Evolutionary conservation across 2,797 vertebrate genomes (phyloP).

Genomic region (Prunella strophiata): DNA sequence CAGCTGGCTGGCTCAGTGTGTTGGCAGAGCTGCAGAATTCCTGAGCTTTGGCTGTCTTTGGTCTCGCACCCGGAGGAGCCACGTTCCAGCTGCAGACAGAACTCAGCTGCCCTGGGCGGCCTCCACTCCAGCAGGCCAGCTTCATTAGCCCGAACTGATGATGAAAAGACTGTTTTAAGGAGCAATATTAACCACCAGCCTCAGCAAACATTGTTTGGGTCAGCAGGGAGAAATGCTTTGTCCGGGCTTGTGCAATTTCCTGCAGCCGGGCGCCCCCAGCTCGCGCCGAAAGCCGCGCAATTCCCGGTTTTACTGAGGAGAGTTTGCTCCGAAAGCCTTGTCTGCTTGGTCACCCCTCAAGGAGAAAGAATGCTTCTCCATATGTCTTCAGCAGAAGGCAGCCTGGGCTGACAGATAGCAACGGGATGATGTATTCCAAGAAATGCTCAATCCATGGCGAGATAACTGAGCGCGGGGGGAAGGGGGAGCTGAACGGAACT

Average conservation of each 20-base stretch:
- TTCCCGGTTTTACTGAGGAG: neutral
- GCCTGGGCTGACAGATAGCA: conserved; percentile 35
- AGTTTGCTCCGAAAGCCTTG: neutral
- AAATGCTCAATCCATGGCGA: conserved; percentile 25
- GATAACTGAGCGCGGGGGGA: neutral
- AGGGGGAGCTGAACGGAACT: neutral
- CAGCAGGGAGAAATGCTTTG: neutral
- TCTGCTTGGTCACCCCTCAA: conserved; percentile 50
- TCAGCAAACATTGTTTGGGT: neutral
- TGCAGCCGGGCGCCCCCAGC: neutral
- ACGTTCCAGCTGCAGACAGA: neutral
- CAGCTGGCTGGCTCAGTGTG: conserved; percentile 13
- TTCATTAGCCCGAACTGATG: neutral
- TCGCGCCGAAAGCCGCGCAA: neutral
- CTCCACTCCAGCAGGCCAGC: neutral
- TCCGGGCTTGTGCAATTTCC: neutral
- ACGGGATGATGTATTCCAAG: conserved; percentile 23
- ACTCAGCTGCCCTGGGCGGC: neutral
- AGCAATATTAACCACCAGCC: neutral
- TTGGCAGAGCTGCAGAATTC: conserved; percentile 35
- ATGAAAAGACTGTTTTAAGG: neutral
- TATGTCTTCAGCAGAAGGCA: conserved; percentile 61
- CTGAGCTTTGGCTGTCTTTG: conserved; percentile 20
- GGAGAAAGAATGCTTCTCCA: conserved; percentile 43
- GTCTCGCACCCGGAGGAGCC: neutral